Evolutionary conservation across 2,113 vertebrate species (phyloP).

Genomic region (Scortum barcoo): DNA sequence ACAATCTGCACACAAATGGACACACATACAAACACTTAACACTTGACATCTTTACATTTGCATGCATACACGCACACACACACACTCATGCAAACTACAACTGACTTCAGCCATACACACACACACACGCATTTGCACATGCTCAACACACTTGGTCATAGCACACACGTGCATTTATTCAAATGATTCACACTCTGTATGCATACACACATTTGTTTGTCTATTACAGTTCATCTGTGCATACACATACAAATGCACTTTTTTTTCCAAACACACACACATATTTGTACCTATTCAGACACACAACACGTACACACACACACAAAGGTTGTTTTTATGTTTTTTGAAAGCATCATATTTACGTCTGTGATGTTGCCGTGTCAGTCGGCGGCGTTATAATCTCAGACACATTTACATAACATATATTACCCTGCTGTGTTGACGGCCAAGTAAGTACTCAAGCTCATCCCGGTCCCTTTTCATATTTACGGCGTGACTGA

Average conservation of each 20-base stretch:
- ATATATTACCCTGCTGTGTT: constrained; percentile 73
- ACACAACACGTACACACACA: constrained; percentile 11
- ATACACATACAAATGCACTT: not conserved
- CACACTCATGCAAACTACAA: not conserved
- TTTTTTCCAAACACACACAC: constrained; percentile 7
- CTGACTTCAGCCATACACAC: constrained; percentile 6
- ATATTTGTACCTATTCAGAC: constrained; percentile 12
- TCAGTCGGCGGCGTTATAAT: constrained; percentile 67
- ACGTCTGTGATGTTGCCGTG: constrained; percentile 35
- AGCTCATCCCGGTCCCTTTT: constrained; percentile 77
- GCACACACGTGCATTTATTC: not conserved
- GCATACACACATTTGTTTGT: constrained; percentile 17
- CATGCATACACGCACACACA: constrained; percentile 3
- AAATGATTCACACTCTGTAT: no score
- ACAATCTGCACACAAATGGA: not conserved
- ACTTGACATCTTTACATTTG: constrained; percentile 28
- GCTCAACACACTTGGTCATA: not conserved
- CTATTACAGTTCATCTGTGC: not conserved
- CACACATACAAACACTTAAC: constrained; percentile 1
- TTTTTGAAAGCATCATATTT: constrained; percentile 57
- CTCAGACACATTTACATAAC: constrained; percentile 78
- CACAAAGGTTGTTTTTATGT: not conserved
- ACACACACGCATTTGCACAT: not conserved
- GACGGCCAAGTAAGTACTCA: constrained; percentile 77
- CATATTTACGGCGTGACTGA: constrained; percentile 84